These are phyloP conservation scores for Plagiodera versicolora DNA, from an alignment of 2,888 invertebrate genomes.

Conservation along the genomic window DNA sequence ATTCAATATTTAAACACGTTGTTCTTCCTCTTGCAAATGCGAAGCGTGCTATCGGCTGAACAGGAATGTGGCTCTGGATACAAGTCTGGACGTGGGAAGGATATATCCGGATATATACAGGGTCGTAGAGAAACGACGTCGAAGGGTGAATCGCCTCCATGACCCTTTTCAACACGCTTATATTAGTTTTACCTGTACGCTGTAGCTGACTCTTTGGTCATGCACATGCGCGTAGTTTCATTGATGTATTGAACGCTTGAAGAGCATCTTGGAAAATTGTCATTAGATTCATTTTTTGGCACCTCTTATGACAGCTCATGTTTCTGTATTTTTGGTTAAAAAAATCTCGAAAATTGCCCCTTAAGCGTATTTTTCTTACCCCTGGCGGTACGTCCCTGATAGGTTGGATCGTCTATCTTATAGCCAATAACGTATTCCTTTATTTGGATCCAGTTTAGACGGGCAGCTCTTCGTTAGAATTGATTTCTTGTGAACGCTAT, in stretches of 20 bases:
- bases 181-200: too few relatives aligned
- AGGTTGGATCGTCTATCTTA: conserved; percentile 45
- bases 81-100: conserved; percentile 26
- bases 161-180: too few relatives aligned
- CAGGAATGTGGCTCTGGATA: conserved; percentile 18
- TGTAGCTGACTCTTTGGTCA: too few relatives aligned
- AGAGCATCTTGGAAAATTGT: too few relatives aligned
- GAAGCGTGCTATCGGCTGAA: conserved; percentile 35
- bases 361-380: too few relatives aligned
- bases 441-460: conserved; percentile 44
- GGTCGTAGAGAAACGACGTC: neutral
- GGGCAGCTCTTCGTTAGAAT: conserved; percentile 39
- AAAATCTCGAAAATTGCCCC: too few relatives aligned
- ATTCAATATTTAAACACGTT: conserved; percentile 38
- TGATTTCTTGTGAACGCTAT: conserved; percentile 42
- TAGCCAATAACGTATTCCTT: conserved; percentile 50
- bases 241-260: too few relatives aligned
- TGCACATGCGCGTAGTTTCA: too few relatives aligned
- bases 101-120: conserved; percentile 35
- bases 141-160: neutral
- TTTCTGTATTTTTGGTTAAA: too few relatives aligned
- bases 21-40: conserved; percentile 30
- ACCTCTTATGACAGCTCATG: too few relatives aligned
- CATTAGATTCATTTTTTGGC: too few relatives aligned
- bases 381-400: neutral